Evolutionary conservation across 2,888 invertebrate species (phyloP), one percentile per base, ranked within the genome.

Genomic region (Pristionchus entomophagus): DNA sequence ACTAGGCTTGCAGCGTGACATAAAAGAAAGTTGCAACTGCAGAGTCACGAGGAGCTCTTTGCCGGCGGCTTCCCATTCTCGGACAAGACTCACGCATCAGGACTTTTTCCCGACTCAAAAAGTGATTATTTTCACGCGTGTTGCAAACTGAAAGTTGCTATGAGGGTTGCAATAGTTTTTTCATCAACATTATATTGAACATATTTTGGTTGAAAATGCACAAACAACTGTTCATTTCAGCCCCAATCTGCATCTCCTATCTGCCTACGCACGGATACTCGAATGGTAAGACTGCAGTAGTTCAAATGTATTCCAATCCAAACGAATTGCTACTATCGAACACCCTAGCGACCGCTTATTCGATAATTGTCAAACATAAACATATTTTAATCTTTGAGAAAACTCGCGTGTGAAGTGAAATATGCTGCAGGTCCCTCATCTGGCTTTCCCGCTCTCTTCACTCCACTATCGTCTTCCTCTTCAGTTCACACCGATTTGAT

Each of bases 51-150:
- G 5, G 82, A 82, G 22, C 6, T 82, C 14, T 82, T 82, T 59
- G 82, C 45, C n/a, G 82, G 82, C 3, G 82, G 82, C 12, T 82
- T 82, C 32, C 82, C 82, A 0, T 82, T 82, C 59, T 12, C 38
- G 17, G 82, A 82, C 59, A 82, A 82, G 49, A 51, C 6, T 29
- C 49, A 80, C 22, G 10, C 78, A 29, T 5, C 35, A 22, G 78
- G 78, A 4, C 78, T 51, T 17, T 80, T 80, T 22, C 78, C 78
- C 10, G 78, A 80, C 26, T 22, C 78, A 19, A 80, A 80, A 22
- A 49, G 78, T 80, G 4, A 10, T 29, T 77, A n/a, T 26, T 62
- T 62, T 29, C 4, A 59, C 59, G 8, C 12, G 29, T 62, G 17
- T 62, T 12, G 1, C 59, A 12, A 10, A 29, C 29, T n/a, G n/a